Conservation (phyloP, 2,113 vertebrate species). For the Equus przewalskii region DNA sequence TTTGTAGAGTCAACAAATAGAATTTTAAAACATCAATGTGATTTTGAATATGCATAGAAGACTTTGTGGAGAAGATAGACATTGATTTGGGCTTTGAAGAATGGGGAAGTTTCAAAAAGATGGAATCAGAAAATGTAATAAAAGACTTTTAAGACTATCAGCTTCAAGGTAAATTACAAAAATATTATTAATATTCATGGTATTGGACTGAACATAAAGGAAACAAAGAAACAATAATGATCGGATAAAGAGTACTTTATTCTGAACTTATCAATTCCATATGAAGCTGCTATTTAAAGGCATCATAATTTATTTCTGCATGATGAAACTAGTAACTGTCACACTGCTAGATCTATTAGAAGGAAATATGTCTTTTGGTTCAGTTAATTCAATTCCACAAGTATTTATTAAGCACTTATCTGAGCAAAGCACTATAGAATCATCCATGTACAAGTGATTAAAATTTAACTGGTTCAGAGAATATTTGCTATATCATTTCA, state of each 20-base stretch:
- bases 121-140: not conserved
- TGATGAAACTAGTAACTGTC: conserved; percentile 65
- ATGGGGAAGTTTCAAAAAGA: not conserved
- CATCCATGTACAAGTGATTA: conserved; percentile 82
- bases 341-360: conserved; percentile 73
- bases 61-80: not conserved
- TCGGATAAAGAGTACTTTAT: not conserved
- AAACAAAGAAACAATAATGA: not conserved
- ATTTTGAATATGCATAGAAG: not conserved
- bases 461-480: conserved; percentile 78
- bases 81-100: conserved; percentile 24
- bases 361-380: conserved; percentile 77
- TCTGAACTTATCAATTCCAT: conserved; percentile 45
- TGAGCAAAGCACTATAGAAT: conserved; percentile 79
- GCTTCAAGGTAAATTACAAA: conserved; percentile 32
- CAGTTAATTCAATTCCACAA: conserved; percentile 81
- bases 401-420: conserved; percentile 83
- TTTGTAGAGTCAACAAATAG: not conserved
- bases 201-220: not conserved
- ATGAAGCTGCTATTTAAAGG: conserved; percentile 64
- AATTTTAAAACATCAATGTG: conserved; percentile 10
- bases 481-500: conserved; percentile 76
- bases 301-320: conserved; percentile 57
- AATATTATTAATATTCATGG: not conserved
- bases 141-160: conserved; percentile 27